These are phyloP conservation scores for Ophioderma brevispina DNA, from an alignment of 35 echinoderm and acorn worm species.

Conservation along the genomic window DNA sequence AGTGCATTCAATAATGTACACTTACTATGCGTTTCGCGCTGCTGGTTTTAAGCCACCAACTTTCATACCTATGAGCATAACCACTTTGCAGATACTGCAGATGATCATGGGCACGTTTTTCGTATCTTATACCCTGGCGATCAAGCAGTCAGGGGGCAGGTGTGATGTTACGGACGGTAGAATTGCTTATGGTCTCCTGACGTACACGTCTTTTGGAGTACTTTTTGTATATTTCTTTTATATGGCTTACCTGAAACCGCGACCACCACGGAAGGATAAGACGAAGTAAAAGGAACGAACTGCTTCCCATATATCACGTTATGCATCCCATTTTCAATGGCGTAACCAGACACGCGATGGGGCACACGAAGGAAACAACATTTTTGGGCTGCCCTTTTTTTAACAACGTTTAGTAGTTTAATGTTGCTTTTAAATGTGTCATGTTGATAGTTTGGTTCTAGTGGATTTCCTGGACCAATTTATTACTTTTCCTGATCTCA, in stretches of 20 bases:
- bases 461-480: too few species aligned
- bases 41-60: conserved; percentile 59
- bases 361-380: too few species aligned
- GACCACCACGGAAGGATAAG: neutral
- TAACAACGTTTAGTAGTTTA: too few species aligned
- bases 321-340: too few species aligned
- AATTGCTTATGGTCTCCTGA: conserved; percentile 50
- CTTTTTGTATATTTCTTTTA: conserved; percentile 88
- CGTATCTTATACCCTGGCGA: conserved; percentile 40
- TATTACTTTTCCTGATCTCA: too few species aligned
- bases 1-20: conserved; percentile 92
- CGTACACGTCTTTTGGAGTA: conserved; percentile 81
- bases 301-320: too few species aligned
- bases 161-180: conserved; percentile 48
- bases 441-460: too few species aligned
- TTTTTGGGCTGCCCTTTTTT: too few species aligned
- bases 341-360: too few species aligned
- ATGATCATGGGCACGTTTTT: conserved; percentile 89
- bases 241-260: conserved; percentile 47
- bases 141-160: conserved; percentile 7
- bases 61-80: conserved; percentile 71
- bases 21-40: conserved; percentile 79
- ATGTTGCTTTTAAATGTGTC: too few species aligned
- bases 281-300: too few species aligned
- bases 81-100: conserved; percentile 78